These are phyloP conservation scores for Pangasius djambal DNA, from an alignment of 2,797 vertebrate species.

Conservation along the genomic window DNA sequence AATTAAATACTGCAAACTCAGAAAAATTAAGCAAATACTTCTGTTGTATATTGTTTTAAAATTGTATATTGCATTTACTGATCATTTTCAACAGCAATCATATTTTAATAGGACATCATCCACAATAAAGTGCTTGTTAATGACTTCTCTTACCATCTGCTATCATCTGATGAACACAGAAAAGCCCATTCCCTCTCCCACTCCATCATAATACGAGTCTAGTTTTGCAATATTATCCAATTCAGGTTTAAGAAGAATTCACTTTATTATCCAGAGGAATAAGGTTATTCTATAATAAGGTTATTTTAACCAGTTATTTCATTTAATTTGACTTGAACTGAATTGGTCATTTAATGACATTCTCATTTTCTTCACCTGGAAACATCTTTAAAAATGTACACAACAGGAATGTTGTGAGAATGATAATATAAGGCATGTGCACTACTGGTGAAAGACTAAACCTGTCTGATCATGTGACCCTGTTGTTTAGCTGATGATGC, in stretches of 20 bases:
- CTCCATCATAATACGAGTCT: background rate
- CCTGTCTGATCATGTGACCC: background rate
- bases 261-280: background rate
- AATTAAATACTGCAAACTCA: constrained; percentile 69
- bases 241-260: background rate
- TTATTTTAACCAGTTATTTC: no score
- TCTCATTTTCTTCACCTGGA: background rate
- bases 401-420: background rate
- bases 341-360: background rate
- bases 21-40: constrained; percentile 61
- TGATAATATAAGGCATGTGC: background rate
- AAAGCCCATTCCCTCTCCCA: constrained; percentile 26
- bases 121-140: constrained; percentile 77
- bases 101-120: constrained; percentile 67
- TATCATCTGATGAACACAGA: constrained; percentile 56
- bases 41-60: constrained; percentile 66
- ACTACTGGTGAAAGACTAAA: background rate
- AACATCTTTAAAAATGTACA: background rate
- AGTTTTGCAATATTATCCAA: constrained; percentile 22
- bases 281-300: background rate
- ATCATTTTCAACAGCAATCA: constrained; percentile 64
- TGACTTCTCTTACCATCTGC: constrained; percentile 57
- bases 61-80: constrained; percentile 71
- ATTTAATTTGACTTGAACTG: no score
- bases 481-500: background rate